Percentiles rank a stretch among this genome's conserved stretches.
phyloP scores from a whole-genome alignment of 2,888 invertebrate genomes.

The Adelognathus sp. region DNA sequence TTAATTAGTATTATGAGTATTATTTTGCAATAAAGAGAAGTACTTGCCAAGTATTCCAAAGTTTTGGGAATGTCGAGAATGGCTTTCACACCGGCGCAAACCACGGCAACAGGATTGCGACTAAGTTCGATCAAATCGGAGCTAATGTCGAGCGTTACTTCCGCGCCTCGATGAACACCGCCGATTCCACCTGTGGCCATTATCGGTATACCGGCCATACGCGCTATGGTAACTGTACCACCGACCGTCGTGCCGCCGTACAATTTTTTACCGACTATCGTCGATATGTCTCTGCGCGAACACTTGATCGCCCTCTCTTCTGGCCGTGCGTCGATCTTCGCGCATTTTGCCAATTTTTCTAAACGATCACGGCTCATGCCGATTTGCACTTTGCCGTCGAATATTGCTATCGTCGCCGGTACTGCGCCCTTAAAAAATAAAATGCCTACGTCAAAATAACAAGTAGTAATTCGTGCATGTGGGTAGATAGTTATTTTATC shows the following conservation, averaged over 20 bases:
- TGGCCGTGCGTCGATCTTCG: conserved; percentile 65
- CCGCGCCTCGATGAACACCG: conserved; percentile 96
- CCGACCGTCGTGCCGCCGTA: conserved; percentile 98
- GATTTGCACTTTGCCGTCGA: conserved; percentile 91
- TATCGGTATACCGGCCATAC: conserved; percentile 91
- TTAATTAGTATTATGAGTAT: not conserved
- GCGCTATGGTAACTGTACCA: conserved; percentile 94
- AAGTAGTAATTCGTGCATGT: too few relatives aligned
- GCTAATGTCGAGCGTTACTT: conserved; percentile 94
- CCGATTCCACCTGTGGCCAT: conserved; percentile 98
- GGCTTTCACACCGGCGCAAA: conserved; percentile 98
- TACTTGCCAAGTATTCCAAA: conserved; percentile 92
- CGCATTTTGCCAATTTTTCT: conserved; percentile 84
- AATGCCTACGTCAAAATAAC: not conserved
- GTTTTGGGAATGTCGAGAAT: conserved; percentile 97
- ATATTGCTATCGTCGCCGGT: conserved; percentile 96
- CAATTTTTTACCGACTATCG: conserved; percentile 85
- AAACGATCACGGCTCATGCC: conserved; percentile 88
- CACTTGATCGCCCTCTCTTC: conserved; percentile 87
- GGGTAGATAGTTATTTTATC: too few relatives aligned
- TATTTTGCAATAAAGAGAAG: conserved; percentile 66
- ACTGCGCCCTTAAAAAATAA: conserved; percentile 86
- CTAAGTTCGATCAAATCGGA: conserved; percentile 97
- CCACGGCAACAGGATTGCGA: conserved; percentile 92
- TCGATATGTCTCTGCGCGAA: conserved; percentile 93